phyloP scores from a whole-genome alignment of 1,140 invertebrate species.

The Leptinotarsa undecemlineata region DNA sequence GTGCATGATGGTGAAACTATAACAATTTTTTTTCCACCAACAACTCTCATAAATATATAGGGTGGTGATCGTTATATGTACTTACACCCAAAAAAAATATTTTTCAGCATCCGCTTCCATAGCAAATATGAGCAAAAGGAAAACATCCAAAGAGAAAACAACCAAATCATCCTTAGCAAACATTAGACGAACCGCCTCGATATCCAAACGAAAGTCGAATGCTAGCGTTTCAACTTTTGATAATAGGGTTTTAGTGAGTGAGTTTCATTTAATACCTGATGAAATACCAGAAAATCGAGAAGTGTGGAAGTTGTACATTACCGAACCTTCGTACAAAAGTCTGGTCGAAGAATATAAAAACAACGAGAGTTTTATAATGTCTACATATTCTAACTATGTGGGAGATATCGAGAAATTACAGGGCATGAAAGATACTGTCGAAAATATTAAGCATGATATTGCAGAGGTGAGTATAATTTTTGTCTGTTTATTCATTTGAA shows the following conservation, averaged over 20 bases:
- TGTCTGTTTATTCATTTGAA: too few species aligned
- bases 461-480: constrained; percentile 20
- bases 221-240: background rate
- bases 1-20: too few species aligned
- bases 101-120: constrained; percentile 7
- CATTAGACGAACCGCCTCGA: background rate
- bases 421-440: constrained; percentile 17
- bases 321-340: constrained; percentile 24
- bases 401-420: constrained; percentile 31
- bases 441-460: constrained; percentile 29
- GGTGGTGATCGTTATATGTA: too few species aligned
- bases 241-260: background rate
- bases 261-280: constrained; percentile 18
- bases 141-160: background rate
- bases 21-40: too few species aligned
- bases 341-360: constrained; percentile 30
- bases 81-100: background rate
- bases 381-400: constrained; percentile 19
- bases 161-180: background rate
- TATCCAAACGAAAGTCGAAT: constrained; percentile 1
- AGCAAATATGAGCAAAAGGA: background rate
- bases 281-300: constrained; percentile 24
- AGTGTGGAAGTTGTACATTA: constrained; percentile 27
- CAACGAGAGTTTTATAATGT: constrained; percentile 31
- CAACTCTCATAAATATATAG: too few species aligned